Evolutionary conservation across 2,113 vertebrate genomes (phyloP), one percentile per base, ranked within the genome.

Genomic region (Corythaeola cristata): DNA sequence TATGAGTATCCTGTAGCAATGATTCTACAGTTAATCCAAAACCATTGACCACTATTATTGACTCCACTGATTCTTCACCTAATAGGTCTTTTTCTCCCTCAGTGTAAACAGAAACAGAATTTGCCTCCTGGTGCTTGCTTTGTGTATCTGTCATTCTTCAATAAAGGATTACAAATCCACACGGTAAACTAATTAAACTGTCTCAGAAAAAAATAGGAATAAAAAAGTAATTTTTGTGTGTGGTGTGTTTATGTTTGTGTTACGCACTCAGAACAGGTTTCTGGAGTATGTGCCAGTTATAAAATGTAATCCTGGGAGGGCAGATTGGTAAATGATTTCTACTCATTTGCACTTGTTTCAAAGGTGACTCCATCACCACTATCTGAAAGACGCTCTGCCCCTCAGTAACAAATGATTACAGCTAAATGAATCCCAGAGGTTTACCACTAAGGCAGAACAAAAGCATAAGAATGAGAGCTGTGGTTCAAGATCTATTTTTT

Each of bases 321-420:
- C 44, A 93, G 93, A 97, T 89, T 83, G 96, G 87, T 93, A 98
- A 98, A 98, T 95, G 85, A 98, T 98, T 98, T 98, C 95, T 95
- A 79, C 97, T 98, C 98, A 98, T 98, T 98, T 98, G 97, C 96
- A 97, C 96, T 98, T 94, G 84, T 98, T 98, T 98, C 98, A 98
- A 98, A 99, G 98, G 98, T 98, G 98, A 98, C 97, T 99, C 98
- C 96, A 98, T 98, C 98, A 98, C 93, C 93, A 79, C 89, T 72
- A 95, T 96, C 97, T 99, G 98, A 99, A 99, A 98, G 98, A 98
- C 89, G 75, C 81, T 82, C 94, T 98, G 97, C 96, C 97, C 98
- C 98, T 98, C 96, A 93, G 97, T 98, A 98, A 98, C 93, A 98
- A 99, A 98, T 98, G 98, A 98, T 99, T 98, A 98, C 97, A 98